These are phyloP conservation scores for Drosophila antonietae DNA, from an alignment of 2,888 invertebrate species.

Conservation along the genomic window DNA sequence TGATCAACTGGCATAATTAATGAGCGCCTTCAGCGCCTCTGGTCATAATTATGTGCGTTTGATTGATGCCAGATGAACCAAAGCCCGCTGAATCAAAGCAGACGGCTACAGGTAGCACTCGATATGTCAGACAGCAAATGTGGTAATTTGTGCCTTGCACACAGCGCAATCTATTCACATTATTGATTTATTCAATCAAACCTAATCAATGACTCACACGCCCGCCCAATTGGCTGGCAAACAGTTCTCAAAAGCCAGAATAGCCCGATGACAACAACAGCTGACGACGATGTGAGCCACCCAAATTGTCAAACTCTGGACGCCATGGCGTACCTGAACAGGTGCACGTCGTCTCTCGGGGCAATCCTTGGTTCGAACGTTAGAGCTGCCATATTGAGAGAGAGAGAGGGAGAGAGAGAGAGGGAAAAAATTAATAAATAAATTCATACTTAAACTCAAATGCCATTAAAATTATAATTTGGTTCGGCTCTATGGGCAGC, in stretches of 20 bases:
- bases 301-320: conserved; percentile 1
- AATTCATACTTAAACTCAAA: conserved; percentile 33
- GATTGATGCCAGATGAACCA: conserved; percentile 48
- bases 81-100: not conserved
- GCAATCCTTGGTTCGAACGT: conserved; percentile 54
- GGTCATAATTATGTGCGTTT: conserved; percentile 33
- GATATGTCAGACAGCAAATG: conserved; percentile 29
- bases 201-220: conserved; percentile 55
- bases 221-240: not conserved
- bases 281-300: not conserved
- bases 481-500: conserved; percentile 15
- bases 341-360: conserved; percentile 62
- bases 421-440: conserved; percentile 14
- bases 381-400: conserved; percentile 29
- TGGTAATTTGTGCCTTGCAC: conserved; percentile 55
- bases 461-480: conserved; percentile 49
- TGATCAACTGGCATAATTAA: conserved; percentile 58
- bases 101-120: conserved; percentile 27
- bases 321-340: conserved; percentile 65
- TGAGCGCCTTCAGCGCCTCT: conserved; percentile 30
- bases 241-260: not conserved
- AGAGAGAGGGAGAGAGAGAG: not conserved
- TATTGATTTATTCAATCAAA: conserved; percentile 46
- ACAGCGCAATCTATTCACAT: conserved; percentile 19
- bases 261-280: not conserved